Evolutionary conservation across 2,797 vertebrate species (phyloP).

Genomic region (Darevskia nairensis): DNA sequence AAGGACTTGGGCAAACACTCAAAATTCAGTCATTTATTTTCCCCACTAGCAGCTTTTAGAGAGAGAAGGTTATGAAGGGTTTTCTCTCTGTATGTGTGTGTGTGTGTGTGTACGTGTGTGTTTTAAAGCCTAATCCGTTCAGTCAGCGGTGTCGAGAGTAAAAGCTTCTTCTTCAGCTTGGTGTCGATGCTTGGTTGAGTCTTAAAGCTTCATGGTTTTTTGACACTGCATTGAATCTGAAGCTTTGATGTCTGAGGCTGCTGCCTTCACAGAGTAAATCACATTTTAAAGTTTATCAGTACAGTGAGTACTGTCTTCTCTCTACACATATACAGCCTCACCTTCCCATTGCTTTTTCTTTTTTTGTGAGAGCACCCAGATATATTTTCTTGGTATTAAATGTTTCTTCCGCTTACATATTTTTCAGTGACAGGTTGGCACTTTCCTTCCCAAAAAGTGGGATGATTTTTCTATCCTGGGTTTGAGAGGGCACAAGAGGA

Average conservation of each 20-base stretch:
- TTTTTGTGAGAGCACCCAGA: slow-evolving; percentile 3
- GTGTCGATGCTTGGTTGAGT: slow-evolving; percentile 68
- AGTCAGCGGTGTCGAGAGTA: slow-evolving; percentile 67
- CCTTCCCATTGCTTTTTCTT: slow-evolving; percentile 10
- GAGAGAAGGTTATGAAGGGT: slow-evolving; percentile 5
- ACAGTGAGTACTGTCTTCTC: slow-evolving; percentile 42
- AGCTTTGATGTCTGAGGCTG: slow-evolving; percentile 74
- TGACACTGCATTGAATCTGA: slow-evolving; percentile 67
- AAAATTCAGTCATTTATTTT: slow-evolving; percentile 64
- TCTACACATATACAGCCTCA: slow-evolving; percentile 23
- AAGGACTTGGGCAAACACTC: slow-evolving; percentile 58
- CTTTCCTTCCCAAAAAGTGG: neutral
- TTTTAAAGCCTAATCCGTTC: slow-evolving; percentile 65
- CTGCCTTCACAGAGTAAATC: slow-evolving; percentile 69
- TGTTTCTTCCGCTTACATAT: slow-evolving; percentile 30
- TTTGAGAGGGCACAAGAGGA: neutral
- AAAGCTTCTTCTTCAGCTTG: slow-evolving; percentile 70
- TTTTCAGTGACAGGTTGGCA: slow-evolving; percentile 12
- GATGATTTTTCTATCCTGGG: neutral
- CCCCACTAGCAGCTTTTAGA: slow-evolving; percentile 56
- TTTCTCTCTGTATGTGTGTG: neutral
- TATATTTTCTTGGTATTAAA: slow-evolving; percentile 49
- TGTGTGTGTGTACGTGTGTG: neutral
- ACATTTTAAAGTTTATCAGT: slow-evolving; percentile 71
- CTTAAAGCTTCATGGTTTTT: slow-evolving; percentile 75